phyloP scores from a whole-genome alignment of 2,888 invertebrate genomes.

The Drosophila diplacantha region DNA sequence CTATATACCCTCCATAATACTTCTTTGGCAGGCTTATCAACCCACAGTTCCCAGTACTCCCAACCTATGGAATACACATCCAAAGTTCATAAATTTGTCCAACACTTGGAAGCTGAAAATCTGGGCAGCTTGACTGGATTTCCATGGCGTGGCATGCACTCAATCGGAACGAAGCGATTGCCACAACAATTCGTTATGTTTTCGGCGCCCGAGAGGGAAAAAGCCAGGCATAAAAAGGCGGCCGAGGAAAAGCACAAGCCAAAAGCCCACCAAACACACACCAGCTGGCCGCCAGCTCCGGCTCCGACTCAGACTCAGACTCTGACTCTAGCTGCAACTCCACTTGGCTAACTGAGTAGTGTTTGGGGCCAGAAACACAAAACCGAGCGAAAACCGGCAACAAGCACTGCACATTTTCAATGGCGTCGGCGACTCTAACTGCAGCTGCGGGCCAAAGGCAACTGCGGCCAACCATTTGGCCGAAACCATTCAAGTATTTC shows the following conservation, averaged over 20 bases:
- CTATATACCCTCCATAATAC: not conserved
- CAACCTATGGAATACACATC: not conserved
- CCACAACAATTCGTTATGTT: slow-evolving; percentile 73
- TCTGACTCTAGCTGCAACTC: slow-evolving; percentile 31
- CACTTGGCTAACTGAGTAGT: slow-evolving; percentile 55
- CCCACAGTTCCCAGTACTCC: not conserved
- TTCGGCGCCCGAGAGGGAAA: slow-evolving; percentile 56
- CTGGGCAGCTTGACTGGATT: slow-evolving; percentile 33
- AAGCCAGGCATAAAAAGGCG: slow-evolving; percentile 12
- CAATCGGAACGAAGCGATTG: slow-evolving; percentile 77
- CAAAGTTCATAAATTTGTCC: slow-evolving; percentile 54
- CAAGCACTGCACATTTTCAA: slow-evolving; percentile 56
- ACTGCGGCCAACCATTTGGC: slow-evolving; percentile 53
- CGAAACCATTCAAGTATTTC: slow-evolving; percentile 47
- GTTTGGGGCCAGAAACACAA: slow-evolving; percentile 4
- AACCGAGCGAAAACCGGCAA: slow-evolving; percentile 20
- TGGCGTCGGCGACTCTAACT: slow-evolving; percentile 60
- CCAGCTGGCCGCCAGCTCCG: slow-evolving; percentile 51
- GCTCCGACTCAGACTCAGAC: not conserved
- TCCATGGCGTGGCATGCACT: slow-evolving; percentile 65
- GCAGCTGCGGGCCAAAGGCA: slow-evolving; percentile 68
- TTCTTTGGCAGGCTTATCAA: not conserved
- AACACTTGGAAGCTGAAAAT: slow-evolving; percentile 32
- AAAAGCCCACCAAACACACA: slow-evolving; percentile 23
- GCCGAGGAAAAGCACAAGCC: slow-evolving; percentile 34